Percentiles rank a stretch among this genome's conserved stretches.
Evolutionary conservation across 2,888 invertebrate species (phyloP).

Genomic region (Hypomecis atomaria): DNA sequence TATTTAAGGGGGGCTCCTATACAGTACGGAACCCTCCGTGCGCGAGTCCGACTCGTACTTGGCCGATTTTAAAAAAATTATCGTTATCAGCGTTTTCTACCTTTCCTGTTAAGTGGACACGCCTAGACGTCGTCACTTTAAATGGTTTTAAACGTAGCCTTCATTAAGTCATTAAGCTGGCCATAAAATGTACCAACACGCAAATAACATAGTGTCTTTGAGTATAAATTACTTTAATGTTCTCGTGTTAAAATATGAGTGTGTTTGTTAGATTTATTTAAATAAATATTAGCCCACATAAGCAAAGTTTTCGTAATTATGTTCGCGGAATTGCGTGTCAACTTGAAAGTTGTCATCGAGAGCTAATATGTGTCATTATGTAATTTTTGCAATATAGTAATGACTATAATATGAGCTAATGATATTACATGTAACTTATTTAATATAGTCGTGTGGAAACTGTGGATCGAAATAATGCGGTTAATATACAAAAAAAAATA

Average conservation of each 20-base stretch:
- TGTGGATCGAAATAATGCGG: neutral
- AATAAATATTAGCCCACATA: slow-evolving; percentile 28
- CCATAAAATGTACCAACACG: slow-evolving; percentile 36
- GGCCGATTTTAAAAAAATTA: too few relatives aligned
- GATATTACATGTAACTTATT: slow-evolving; percentile 9
- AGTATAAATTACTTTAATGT: slow-evolving; percentile 9
- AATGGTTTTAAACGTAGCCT: slow-evolving; percentile 42
- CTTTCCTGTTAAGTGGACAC: slow-evolving; percentile 66
- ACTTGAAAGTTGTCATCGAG: slow-evolving; percentile 48
- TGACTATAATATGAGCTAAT: slow-evolving; percentile 10
- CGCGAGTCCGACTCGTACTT: too few relatives aligned
- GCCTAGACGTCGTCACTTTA: slow-evolving; percentile 42
- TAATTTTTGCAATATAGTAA: slow-evolving; percentile 19
- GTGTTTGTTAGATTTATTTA: slow-evolving; percentile 24
- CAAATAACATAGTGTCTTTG: slow-evolving; percentile 5
- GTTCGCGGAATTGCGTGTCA: slow-evolving; percentile 44
- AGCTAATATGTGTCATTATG: slow-evolving; percentile 19
- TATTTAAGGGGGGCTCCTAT: too few relatives aligned
- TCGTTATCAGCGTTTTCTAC: slow-evolving; percentile 61
- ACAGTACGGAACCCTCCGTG: too few relatives aligned
- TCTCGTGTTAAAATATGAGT: slow-evolving; percentile 9
- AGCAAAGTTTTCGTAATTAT: slow-evolving; percentile 45
- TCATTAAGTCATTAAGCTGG: slow-evolving; percentile 38
- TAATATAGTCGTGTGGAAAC: neutral
- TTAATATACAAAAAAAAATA: too few relatives aligned